A percentile compares a stretch with the other conserved stretches of the same genome.
Conservation (phyloP, 1,140 invertebrate species). For the Onthophagus taurus region DNA sequence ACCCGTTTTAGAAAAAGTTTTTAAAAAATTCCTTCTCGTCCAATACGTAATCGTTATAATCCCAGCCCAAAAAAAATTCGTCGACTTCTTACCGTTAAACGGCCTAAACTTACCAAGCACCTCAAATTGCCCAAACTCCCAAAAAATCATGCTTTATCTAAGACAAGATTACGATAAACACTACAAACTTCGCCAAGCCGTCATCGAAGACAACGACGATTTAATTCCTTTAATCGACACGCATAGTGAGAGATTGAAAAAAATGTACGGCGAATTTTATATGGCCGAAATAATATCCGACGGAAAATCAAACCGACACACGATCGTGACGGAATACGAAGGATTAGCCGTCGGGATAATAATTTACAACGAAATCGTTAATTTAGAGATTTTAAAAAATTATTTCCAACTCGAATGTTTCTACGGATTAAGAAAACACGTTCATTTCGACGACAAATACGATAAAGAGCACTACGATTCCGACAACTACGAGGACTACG, state of each 20-base stretch:
- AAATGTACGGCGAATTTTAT: slow-evolving; percentile 60
- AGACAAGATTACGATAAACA: slow-evolving; percentile 38
- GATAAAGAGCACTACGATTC: background rate
- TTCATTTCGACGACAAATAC: background rate
- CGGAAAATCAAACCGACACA: background rate
- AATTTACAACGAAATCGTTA: background rate
- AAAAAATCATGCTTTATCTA: too few relatives aligned
- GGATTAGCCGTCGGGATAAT: slow-evolving; percentile 1
- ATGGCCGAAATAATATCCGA: slow-evolving; percentile 52
- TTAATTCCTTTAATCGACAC: slow-evolving; percentile 54
- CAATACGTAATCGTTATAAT: slow-evolving; percentile 44
- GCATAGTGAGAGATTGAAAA: slow-evolving; percentile 42
- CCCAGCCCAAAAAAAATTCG: too few relatives aligned
- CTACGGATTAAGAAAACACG: slow-evolving; percentile 8
- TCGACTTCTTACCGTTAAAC: too few relatives aligned
- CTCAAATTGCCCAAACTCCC: too few relatives aligned
- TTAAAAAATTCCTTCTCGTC: slow-evolving; percentile 41
- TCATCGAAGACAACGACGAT: slow-evolving; percentile 67
- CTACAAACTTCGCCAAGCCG: slow-evolving; percentile 43
- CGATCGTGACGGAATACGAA: slow-evolving; percentile 5
- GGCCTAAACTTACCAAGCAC: too few relatives aligned
- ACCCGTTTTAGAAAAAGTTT: slow-evolving; percentile 42
- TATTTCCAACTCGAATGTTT: slow-evolving; percentile 6
- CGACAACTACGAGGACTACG: too few relatives aligned
- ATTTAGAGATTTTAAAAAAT: slow-evolving; percentile 1